A percentile compares a stretch with the other conserved stretches of the same genome.
These are phyloP conservation scores for Anodontia alba DNA, from an alignment of 2,888 invertebrate species.

Conservation along the genomic window DNA sequence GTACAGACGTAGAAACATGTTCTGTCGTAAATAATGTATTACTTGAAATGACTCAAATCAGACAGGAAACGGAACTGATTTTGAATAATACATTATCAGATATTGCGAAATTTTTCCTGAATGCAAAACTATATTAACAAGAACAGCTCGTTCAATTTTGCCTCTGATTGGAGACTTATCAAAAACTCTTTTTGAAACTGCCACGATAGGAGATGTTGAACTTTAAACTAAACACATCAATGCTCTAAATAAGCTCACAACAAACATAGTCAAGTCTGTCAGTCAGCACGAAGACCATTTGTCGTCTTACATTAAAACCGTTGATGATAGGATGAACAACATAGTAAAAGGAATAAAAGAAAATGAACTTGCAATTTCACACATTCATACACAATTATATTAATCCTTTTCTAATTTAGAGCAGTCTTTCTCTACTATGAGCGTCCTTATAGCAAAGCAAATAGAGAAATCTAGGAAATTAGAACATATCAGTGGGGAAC, in stretches of 20 bases:
- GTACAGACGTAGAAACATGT: not conserved
- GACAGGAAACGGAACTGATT: not conserved
- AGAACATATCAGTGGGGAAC: constrained; percentile 11
- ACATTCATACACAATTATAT: constrained; percentile 23
- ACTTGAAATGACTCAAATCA: not conserved
- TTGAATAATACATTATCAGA: not conserved
- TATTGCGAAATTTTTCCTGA: not conserved
- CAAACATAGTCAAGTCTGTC: constrained; percentile 11
- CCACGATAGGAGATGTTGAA: constrained; percentile 27
- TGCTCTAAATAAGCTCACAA: constrained; percentile 24
- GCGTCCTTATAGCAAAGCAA: constrained; percentile 25
- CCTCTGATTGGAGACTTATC: constrained; percentile 23
- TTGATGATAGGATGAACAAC: constrained; percentile 39
- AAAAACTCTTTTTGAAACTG: constrained; percentile 36
- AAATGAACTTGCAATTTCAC: constrained; percentile 38
- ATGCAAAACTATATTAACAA: not conserved
- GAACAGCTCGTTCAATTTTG: not conserved
- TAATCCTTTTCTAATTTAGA: constrained; percentile 26
- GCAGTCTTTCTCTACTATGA: constrained; percentile 4
- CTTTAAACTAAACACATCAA: constrained; percentile 1
- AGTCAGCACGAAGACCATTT: constrained; percentile 42
- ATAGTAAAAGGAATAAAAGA: constrained; percentile 27
- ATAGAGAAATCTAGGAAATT: constrained; percentile 9
- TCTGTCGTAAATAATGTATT: not conserved
- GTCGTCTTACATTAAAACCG: constrained; percentile 37